phyloP scores from a whole-genome alignment of 2,113 vertebrate genomes.

The Phalacrocorax aristotelis region DNA sequence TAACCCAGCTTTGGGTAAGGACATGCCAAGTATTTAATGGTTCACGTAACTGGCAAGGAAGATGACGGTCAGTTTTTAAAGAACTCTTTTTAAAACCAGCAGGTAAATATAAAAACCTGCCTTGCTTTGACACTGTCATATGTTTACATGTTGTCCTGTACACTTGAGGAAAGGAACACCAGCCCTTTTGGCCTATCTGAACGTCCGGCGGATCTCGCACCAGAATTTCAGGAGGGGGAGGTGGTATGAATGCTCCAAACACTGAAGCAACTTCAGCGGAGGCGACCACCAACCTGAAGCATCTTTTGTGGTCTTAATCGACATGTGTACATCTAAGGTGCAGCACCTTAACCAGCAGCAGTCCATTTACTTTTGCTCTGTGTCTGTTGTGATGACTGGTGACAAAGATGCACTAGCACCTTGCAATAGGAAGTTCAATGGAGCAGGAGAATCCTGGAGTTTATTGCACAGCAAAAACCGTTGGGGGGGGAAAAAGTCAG shows the following conservation, averaged over 20 bases:
- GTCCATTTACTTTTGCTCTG: neutral
- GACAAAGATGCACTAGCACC: neutral
- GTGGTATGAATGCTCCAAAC: neutral
- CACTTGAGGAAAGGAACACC: constrained; percentile 62
- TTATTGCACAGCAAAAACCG: neutral
- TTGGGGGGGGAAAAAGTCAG: neutral
- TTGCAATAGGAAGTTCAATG: neutral
- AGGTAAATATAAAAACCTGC: constrained; percentile 32
- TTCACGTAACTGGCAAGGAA: constrained; percentile 10
- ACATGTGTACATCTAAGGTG: neutral
- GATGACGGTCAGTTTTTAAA: constrained; percentile 44
- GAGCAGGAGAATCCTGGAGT: neutral
- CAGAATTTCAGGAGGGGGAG: neutral
- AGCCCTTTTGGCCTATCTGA: neutral
- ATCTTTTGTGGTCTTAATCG: neutral
- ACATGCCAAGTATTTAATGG: constrained; percentile 24
- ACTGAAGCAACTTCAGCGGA: neutral
- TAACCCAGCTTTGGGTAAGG: constrained; percentile 23
- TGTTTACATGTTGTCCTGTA: constrained; percentile 71
- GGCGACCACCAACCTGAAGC: neutral
- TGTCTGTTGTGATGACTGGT: neutral
- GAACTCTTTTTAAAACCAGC: constrained; percentile 54
- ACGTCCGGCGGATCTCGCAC: neutral
- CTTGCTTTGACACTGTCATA: constrained; percentile 61
- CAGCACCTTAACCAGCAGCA: constrained; percentile 11